Base-by-base conservation (phyloP, 1,140 invertebrate genomes). In the Heliothis virescens region DNA sequence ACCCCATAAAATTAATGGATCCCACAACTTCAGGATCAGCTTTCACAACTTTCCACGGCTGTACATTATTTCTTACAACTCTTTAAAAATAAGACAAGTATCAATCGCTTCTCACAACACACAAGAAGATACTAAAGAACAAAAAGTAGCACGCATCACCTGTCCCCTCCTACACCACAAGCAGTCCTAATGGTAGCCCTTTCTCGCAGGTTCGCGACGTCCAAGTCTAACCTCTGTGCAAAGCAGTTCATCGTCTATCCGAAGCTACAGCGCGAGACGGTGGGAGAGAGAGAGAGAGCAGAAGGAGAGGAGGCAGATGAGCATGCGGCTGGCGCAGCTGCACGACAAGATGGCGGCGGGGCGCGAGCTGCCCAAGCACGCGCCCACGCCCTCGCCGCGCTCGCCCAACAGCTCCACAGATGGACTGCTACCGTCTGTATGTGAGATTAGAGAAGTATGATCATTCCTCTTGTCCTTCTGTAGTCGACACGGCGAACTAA, bases 161-260 rank as follows among this genome's bases (percentile, higher is more conserved):
- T 59, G 34, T 59, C 12, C 4, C 29, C 29, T 59, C 59, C 21
- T 52, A 18, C 5, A 12, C 7, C 47, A 26, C 18, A 69, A 67
- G 62, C 57, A 55, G 26, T 78, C 18, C 75, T 81, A 72, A 73
- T 81, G 11, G 5, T 2, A 1, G 18, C 29, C 3, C 55, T 41
- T 60, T 72, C 15, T 63, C 73, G 15, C 94, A 98, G 97, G 97
- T 96, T 97, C 97, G 87, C 96, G 97, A 95, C 96, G 97, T 95
- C 97, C 97, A 93, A 97, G 97, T 95, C 94, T 97, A 95, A 96
- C 96, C 79, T 98, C 97, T 74, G 95, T 98, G 82, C 97, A 98
- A 90, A 98, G 97, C 95, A 97, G 96, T 83, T 96, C 96, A 76
- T 97, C 96, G 52, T 98, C 97, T 48, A 96, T 97, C 67, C 96